Evolutionary conservation across 2,888 invertebrate species (phyloP).

Genomic region (Synanthedon andrenaeformis): DNA sequence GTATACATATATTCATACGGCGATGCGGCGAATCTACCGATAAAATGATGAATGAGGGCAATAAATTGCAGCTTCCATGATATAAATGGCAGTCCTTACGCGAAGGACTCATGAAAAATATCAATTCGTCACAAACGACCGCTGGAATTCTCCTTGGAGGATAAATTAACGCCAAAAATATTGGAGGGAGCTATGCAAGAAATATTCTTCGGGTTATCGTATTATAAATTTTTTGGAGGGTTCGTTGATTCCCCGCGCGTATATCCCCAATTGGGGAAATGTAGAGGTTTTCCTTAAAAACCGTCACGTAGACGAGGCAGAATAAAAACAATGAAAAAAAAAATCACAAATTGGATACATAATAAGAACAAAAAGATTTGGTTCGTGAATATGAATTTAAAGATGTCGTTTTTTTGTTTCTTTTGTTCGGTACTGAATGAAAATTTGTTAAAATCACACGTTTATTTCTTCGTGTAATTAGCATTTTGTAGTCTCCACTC

Average conservation of each 20-base stretch:
- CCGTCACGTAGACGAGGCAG: conserved; percentile 1
- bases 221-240: conserved; percentile 18
- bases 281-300: conserved; percentile 2
- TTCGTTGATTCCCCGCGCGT: conserved; percentile 14
- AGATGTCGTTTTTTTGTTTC: background rate
- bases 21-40: conserved; percentile 26
- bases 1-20: background rate
- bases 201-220: conserved; percentile 24
- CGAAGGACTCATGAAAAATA: conserved; percentile 51
- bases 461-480: too few species aligned
- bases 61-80: conserved; percentile 51
- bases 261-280: conserved; percentile 2
- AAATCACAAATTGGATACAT: conserved; percentile 5
- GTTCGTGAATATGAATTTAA: background rate
- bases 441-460: too few species aligned
- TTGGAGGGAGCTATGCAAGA: conserved; percentile 15
- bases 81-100: conserved; percentile 48
- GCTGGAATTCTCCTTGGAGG: conserved; percentile 23
- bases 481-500: too few species aligned
- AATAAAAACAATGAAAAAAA: conserved; percentile 3
- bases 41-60: conserved; percentile 52
- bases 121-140: conserved; percentile 48
- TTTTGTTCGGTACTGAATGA: too few species aligned
- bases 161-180: conserved; percentile 35
- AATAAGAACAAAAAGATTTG: conserved; percentile 1